Evolutionary conservation across 2,113 vertebrate species (phyloP), one percentile per base, ranked within the genome.

Genomic region (Pitta sordida): DNA sequence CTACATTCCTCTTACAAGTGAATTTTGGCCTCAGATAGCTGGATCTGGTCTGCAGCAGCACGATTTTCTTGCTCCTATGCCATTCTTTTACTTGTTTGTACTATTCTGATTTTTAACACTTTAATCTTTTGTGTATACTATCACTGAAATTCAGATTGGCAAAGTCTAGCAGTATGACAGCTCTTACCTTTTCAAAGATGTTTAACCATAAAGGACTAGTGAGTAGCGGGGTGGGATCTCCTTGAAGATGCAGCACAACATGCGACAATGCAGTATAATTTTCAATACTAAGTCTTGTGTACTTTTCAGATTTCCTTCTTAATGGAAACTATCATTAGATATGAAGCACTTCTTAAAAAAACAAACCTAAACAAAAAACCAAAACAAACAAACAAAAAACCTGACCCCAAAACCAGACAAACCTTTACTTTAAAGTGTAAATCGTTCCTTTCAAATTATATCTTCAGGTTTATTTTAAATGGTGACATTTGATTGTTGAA

Each of bases 351-450:
- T 56, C 10, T 41, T 34, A 23, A 81, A 46, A 67, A 39, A 43
- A 59, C 75, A 41, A 59, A 37, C 43, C 39, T 26, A 37, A 36
- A 11, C 14, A 29, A 53, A 53, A 29, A 52, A 52, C 15, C 27
- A 52, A 39, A 43, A 59, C 75, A 41, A 59, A 37, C 43, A 37
- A 36, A 11, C 14, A 29, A 53, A 53, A 29, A 52, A 52, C 15
- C 27, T n/a, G n/a, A n/a, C n/a, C 4, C 10, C 4, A 37, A 65
- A 46, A 9, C 0, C 1, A 60, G 13, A 32, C 2, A 2, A 18
- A 49, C 1, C 13, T 65, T 73, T 73, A 26, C 8, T 41, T 64
- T 52, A 36, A 60, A 81, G 80, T 22, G 18, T 1, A 80, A 88
- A 32, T 0, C 11, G 3, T 13, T 49, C 22, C 21, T 74, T 92